Percentiles rank a stretch among this genome's conserved stretches.
phyloP scores from a whole-genome alignment of 2,888 invertebrate species.

The Phyto melanocephala region DNA sequence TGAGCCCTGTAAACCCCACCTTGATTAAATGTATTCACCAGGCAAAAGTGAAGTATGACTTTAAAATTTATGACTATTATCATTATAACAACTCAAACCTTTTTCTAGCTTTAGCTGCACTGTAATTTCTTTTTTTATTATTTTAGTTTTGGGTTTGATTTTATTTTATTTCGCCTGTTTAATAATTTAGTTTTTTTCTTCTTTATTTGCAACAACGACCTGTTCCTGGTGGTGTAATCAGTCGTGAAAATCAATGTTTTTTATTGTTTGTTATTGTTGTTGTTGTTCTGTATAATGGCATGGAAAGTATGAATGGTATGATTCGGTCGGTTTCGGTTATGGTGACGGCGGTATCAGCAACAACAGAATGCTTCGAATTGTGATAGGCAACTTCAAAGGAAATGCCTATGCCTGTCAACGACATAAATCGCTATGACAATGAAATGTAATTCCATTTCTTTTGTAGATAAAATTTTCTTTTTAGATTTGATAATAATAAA shows the following conservation, averaged over 20 bases:
- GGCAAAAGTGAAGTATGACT: constrained; percentile 19
- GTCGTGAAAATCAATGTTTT: constrained; percentile 67
- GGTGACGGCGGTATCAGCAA: constrained; percentile 17
- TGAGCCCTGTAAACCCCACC: constrained; percentile 3
- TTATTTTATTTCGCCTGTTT: constrained; percentile 29
- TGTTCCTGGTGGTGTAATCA: constrained; percentile 68
- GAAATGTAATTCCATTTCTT: constrained; percentile 64
- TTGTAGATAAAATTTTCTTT: constrained; percentile 65
- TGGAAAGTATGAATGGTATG: background rate
- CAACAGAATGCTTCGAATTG: constrained; percentile 47
- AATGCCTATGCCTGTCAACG: constrained; percentile 77
- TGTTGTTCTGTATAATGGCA: constrained; percentile 1
- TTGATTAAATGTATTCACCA: background rate
- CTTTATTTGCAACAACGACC: constrained; percentile 54
- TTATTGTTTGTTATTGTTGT: constrained; percentile 36
- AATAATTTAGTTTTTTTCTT: constrained; percentile 1
- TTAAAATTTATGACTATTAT: constrained; percentile 59
- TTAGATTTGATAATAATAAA: constrained; percentile 60
- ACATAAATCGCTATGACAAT: constrained; percentile 76
- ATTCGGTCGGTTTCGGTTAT: background rate
- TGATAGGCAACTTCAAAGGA: constrained; percentile 74
- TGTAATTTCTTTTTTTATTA: background rate
- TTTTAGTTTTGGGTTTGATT: background rate
- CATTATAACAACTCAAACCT: constrained; percentile 59
- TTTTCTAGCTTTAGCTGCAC: background rate